A percentile compares a stretch with the other conserved stretches of the same genome.
phyloP scores from a whole-genome alignment of 2,888 invertebrate species.

The Pyralis farinalis region DNA sequence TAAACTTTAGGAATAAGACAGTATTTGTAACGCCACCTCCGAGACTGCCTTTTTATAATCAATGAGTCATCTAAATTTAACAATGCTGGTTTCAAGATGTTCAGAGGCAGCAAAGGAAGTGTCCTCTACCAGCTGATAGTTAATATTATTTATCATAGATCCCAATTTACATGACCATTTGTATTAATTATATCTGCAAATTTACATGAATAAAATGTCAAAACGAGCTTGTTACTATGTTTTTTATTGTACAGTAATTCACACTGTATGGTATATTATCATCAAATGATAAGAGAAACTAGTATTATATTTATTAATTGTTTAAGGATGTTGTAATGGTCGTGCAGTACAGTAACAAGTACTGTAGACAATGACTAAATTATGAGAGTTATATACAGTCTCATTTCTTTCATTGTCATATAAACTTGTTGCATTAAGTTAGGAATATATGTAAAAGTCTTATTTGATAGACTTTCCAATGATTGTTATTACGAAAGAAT shows the following conservation, averaged over 20 bases:
- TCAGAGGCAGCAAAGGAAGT: conserved; percentile 51
- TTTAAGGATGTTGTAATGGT: too few species aligned
- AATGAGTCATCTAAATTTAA: conserved; percentile 67
- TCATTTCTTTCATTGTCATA: too few species aligned
- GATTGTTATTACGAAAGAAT: too few species aligned
- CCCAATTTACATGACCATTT: conserved; percentile 80
- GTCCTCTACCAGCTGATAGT: conserved; percentile 65
- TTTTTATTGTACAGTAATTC: conserved; percentile 25
- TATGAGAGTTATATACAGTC: too few species aligned
- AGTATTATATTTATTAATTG: not conserved
- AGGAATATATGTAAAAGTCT: too few species aligned
- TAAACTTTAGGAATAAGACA: conserved; percentile 76
- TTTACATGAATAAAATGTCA: conserved; percentile 81
- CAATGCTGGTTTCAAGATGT: conserved; percentile 54
- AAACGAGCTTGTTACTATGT: conserved; percentile 72
- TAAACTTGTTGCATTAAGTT: too few species aligned
- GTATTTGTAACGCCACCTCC: conserved; percentile 78
- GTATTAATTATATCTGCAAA: conserved; percentile 81
- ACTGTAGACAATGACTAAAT: too few species aligned
- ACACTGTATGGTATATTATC: too few species aligned
- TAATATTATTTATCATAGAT: conserved; percentile 71
- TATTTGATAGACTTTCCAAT: too few species aligned
- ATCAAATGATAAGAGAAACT: too few species aligned
- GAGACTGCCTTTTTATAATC: conserved; percentile 81
- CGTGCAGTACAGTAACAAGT: too few species aligned